These are phyloP conservation scores for Tortricodes alternella DNA, from an alignment of 2,888 invertebrate genomes.

Conservation along the genomic window DNA sequence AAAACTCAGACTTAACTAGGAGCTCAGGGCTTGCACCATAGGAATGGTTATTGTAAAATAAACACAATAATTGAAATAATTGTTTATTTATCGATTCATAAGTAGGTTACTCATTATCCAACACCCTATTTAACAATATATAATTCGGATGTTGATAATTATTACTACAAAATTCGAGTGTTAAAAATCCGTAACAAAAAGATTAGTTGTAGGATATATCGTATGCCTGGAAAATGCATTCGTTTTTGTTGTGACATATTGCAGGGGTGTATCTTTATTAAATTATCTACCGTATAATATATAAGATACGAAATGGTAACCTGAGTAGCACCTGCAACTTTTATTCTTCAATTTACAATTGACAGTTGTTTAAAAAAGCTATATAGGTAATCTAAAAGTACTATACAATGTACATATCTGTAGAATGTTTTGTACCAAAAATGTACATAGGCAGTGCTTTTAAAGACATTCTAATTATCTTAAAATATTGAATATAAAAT, in stretches of 20 bases:
- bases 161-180: conserved; percentile 29
- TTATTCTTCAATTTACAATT: conserved; percentile 46
- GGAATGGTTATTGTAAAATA: conserved; percentile 24
- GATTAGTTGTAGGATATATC: conserved; percentile 2
- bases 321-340: conserved; percentile 65
- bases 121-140: conserved; percentile 71
- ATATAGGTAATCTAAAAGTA: conserved; percentile 25
- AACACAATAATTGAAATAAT: conserved; percentile 56
- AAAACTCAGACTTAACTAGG: too few species aligned
- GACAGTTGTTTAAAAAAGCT: conserved; percentile 19
- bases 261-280: conserved; percentile 42
- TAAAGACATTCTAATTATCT: conserved; percentile 36
- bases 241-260: conserved; percentile 22
- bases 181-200: background rate
- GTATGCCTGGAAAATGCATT: conserved; percentile 29
- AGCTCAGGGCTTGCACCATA: too few species aligned
- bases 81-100: conserved; percentile 72
- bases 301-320: conserved; percentile 70
- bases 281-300: conserved; percentile 50
- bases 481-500: conserved; percentile 38
- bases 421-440: conserved; percentile 2
- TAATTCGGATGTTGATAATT: conserved; percentile 67
- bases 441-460: conserved; percentile 36
- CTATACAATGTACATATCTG: conserved; percentile 22
- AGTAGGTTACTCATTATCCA: conserved; percentile 77